Evolutionary conservation across 2,113 vertebrate species (phyloP).

Genomic region (Chaenogobius annularis): DNA sequence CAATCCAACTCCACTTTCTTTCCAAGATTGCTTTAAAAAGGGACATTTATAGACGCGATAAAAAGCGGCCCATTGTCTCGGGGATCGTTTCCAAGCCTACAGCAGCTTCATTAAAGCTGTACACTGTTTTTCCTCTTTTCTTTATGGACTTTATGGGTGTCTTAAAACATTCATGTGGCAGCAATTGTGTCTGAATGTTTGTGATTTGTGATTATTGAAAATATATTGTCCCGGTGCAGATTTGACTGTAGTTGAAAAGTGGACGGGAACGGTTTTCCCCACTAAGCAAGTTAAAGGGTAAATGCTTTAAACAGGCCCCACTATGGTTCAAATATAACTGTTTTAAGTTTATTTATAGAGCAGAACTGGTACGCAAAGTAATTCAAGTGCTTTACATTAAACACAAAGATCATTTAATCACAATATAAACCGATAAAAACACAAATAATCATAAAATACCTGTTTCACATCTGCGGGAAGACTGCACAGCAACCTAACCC

Average conservation of each 20-base stretch:
- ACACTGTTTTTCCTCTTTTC: neutral
- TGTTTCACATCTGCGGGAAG: too few species aligned
- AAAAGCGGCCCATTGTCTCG: neutral
- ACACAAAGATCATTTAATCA: too few species aligned
- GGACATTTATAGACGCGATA: neutral
- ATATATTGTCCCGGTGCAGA: slow-evolving; percentile 31
- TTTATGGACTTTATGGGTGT: neutral
- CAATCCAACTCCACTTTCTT: neutral
- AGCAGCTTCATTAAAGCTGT: neutral
- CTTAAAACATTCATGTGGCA: slow-evolving; percentile 9
- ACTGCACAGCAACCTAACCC: too few species aligned
- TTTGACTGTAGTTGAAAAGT: slow-evolving; percentile 13
- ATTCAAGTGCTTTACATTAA: too few species aligned
- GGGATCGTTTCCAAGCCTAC: neutral
- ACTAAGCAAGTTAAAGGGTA: neutral
- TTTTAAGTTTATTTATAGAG: neutral
- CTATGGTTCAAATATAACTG: neutral
- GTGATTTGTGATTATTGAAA: slow-evolving; percentile 38
- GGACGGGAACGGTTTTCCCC: neutral
- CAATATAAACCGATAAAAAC: too few species aligned
- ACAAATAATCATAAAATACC: too few species aligned
- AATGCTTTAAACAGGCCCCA: neutral
- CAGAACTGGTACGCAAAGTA: too few species aligned
- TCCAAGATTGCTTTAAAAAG: neutral
- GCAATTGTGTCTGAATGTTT: slow-evolving; percentile 1